phyloP scores from a whole-genome alignment of 2,797 vertebrate genomes.

The Mus minutoides region DNA sequence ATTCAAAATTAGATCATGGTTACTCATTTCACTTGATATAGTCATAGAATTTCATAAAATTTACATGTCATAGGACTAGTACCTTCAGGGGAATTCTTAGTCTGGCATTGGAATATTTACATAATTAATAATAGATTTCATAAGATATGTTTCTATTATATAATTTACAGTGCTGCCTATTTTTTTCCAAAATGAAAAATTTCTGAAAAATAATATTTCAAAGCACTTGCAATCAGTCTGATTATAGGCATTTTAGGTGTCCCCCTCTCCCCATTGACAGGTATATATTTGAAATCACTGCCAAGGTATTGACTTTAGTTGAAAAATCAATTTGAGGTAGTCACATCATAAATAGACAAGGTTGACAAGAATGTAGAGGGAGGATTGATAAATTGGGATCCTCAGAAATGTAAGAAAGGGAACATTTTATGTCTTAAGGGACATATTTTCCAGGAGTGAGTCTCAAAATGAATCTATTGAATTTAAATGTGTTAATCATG shows the following conservation, averaged over 20 bases:
- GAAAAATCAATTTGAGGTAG: conserved; percentile 44
- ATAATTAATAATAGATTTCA: conserved; percentile 22
- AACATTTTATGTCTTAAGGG: conserved; percentile 59
- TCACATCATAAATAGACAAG: conserved; percentile 51
- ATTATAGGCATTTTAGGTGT: conserved; percentile 25
- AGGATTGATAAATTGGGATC: conserved; percentile 38
- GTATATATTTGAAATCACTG: conserved; percentile 47
- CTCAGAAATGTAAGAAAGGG: conserved; percentile 5
- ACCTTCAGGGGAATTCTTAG: not conserved
- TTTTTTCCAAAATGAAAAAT: not conserved
- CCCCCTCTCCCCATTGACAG: not conserved
- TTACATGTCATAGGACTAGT: not conserved
- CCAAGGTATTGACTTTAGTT: conserved; percentile 22
- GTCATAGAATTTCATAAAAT: not conserved
- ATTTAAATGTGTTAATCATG: conserved; percentile 71
- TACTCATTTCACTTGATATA: not conserved
- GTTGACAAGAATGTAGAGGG: conserved; percentile 24
- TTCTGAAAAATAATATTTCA: conserved; percentile 20
- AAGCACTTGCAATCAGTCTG: not conserved
- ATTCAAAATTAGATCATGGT: not conserved
- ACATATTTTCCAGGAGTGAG: conserved; percentile 30
- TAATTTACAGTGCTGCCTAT: not conserved
- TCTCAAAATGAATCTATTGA: conserved; percentile 43
- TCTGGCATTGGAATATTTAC: not conserved
- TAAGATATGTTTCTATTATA: not conserved